Evolutionary conservation across 2,797 vertebrate genomes (phyloP).

Genomic region (Mustela erminea): DNA sequence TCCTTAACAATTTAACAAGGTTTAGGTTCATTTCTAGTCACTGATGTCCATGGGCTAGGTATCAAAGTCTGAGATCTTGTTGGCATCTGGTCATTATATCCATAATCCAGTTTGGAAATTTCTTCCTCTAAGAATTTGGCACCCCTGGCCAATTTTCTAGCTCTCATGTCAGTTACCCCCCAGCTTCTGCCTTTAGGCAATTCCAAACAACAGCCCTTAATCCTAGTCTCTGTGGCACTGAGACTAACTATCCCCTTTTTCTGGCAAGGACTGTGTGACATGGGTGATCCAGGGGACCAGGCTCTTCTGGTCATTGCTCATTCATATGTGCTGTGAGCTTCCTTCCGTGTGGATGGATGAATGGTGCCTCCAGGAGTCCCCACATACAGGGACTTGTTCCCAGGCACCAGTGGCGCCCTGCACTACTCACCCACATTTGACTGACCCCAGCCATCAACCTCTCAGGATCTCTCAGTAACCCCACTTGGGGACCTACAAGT

Average conservation of each 20-base stretch:
- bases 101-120: not conserved
- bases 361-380: not conserved
- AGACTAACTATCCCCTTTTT: not conserved
- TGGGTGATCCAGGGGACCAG: not conserved
- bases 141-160: not conserved
- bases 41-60: not conserved
- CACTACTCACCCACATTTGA: not conserved
- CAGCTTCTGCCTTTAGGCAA: not conserved
- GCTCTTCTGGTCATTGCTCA: not conserved
- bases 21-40: not conserved
- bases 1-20: not conserved
- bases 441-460: not conserved
- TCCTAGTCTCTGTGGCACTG: not conserved
- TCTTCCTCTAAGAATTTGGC: not conserved
- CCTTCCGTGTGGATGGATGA: not conserved
- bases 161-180: not conserved
- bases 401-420: not conserved
- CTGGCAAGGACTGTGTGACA: not conserved
- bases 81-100: not conserved
- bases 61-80: not conserved
- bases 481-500: not conserved
- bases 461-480: not conserved
- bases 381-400: not conserved
- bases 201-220: not conserved
- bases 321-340: not conserved